Evolutionary conservation across 2,113 vertebrate species (phyloP).

Genomic region (Lamprotornis superbus): DNA sequence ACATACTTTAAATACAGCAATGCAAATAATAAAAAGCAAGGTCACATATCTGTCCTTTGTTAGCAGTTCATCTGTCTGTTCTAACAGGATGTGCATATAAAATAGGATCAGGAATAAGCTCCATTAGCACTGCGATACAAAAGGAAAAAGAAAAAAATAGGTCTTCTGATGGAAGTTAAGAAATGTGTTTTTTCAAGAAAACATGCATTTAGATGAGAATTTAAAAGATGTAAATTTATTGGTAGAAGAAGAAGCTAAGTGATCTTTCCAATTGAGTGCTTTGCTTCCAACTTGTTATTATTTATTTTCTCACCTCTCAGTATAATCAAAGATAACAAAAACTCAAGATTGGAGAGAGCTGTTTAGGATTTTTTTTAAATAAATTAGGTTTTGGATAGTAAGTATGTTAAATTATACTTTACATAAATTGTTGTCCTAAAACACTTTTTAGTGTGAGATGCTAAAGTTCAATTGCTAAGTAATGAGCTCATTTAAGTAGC

Average conservation of each 20-base stretch:
- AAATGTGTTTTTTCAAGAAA: background rate
- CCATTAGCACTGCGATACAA: constrained; percentile 8
- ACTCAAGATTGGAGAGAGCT: background rate
- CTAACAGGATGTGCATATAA: constrained; percentile 18
- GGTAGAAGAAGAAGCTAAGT: background rate
- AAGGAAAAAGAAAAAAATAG: background rate
- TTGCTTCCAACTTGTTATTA: background rate
- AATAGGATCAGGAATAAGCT: constrained; percentile 4
- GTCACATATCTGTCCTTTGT: background rate
- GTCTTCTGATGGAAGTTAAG: background rate
- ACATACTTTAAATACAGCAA: background rate
- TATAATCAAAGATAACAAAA: background rate
- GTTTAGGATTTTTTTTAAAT: background rate
- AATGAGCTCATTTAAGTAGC: background rate
- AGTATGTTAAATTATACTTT: background rate
- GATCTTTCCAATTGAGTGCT: background rate
- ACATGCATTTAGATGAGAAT: background rate
- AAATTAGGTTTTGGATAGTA: background rate
- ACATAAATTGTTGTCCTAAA: background rate
- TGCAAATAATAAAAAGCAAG: background rate
- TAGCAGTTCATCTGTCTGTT: background rate
- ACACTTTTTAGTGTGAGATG: background rate
- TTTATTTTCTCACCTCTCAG: background rate
- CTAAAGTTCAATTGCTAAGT: background rate
- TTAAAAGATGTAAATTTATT: background rate